Conservation (phyloP, 2,113 vertebrate genomes). For the Panthera leo region DNA sequence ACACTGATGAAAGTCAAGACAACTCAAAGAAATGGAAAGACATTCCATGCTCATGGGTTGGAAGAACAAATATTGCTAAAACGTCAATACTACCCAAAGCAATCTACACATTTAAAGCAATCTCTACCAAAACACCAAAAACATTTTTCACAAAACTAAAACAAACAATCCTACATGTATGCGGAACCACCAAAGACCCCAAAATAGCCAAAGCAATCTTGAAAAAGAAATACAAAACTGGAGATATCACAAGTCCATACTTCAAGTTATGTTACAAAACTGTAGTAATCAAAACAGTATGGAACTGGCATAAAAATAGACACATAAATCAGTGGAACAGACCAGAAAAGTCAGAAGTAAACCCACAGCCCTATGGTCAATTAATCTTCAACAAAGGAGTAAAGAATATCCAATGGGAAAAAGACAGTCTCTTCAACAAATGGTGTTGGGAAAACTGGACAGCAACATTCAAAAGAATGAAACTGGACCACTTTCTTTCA, state of each 20-base stretch:
- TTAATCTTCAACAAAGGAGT: not conserved
- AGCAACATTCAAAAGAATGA: not conserved
- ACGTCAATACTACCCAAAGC: not conserved
- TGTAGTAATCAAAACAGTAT: not conserved
- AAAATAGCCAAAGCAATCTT: not conserved
- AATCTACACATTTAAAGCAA: not conserved
- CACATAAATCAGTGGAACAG: not conserved
- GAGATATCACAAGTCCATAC: not conserved
- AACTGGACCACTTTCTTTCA: not conserved
- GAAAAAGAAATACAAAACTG: not conserved
- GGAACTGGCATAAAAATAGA: not conserved
- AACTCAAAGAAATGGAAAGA: not conserved
- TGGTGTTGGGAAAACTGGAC: not conserved
- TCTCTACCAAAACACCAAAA: not conserved
- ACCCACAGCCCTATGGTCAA: not conserved
- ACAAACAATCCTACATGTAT: not conserved
- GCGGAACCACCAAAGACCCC: not conserved
- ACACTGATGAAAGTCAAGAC: not conserved
- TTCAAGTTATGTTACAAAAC: not conserved
- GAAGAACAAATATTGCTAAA: not conserved
- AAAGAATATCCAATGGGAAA: not conserved
- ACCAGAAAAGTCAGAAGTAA: not conserved
- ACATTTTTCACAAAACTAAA: not conserved
- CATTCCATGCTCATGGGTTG: not conserved
- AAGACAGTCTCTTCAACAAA: no score